phyloP scores from a whole-genome alignment of 2,888 invertebrate species.

The Perizoma affinitatum region DNA sequence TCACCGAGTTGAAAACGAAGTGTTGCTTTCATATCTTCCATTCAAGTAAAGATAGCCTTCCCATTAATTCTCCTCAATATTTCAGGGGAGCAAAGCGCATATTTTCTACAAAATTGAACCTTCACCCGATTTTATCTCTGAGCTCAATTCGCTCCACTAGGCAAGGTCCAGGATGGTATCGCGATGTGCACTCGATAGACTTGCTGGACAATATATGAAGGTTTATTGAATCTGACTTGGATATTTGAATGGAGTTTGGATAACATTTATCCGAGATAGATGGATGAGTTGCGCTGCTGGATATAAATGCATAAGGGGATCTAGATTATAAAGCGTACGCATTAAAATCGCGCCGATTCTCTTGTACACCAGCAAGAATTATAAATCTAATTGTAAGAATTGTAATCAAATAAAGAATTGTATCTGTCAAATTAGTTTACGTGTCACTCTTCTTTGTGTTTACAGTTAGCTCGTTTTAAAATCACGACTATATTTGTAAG shows the following conservation, averaged over 20 bases:
- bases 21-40: not conserved
- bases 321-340: no score
- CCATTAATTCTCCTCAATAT: slow-evolving; percentile 18
- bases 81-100: slow-evolving; percentile 28
- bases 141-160: slow-evolving; percentile 34
- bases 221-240: slow-evolving; percentile 43
- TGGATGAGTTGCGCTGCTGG: not conserved
- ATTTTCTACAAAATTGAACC: slow-evolving; percentile 36
- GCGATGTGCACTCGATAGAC: slow-evolving; percentile 43
- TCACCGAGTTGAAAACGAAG: no score
- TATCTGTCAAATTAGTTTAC: no score
- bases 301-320: not conserved
- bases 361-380: no score
- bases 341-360: no score
- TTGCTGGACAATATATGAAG: slow-evolving; percentile 43
- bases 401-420: no score
- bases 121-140: slow-evolving; percentile 29
- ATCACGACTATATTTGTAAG: no score
- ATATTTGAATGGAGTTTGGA: slow-evolving; percentile 20
- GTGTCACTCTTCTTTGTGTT: no score
- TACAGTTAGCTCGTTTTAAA: no score
- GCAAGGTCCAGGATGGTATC: slow-evolving; percentile 28
- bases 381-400: no score
- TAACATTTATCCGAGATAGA: slow-evolving; percentile 17
- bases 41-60: slow-evolving; percentile 6